Base-by-base conservation (phyloP, 2,113 vertebrate genomes). In the Chaetops frenatus region DNA sequence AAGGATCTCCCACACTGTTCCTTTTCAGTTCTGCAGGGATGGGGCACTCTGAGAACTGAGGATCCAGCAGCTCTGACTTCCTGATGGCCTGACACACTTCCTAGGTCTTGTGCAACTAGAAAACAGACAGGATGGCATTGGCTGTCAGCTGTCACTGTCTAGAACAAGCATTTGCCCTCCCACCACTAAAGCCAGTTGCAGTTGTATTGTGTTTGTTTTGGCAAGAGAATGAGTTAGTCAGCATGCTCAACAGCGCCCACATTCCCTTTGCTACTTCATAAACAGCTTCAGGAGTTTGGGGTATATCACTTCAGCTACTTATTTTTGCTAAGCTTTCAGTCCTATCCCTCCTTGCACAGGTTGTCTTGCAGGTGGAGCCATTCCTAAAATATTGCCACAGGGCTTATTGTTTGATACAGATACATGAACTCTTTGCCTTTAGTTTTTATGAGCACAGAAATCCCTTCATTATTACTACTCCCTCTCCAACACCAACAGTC, bases 31-130 rank as follows among this genome's bases (percentile, higher is more conserved):
- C 71, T 42, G 40, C 28, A 33, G 35, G 33, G 47, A 23, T 18
- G 9, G n/a, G 58, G 18, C 14, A 12, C 31, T 47, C 56, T 0
- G 4, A 35, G 28, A 74, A 15, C 17, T 15, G 38, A 53, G 25
- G 15, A 54, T 31, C 31, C 48, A 64, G 38, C 80, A 76, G 53
- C 33, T 81, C 23, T 16, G 7, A 15, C 27, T 69, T 51, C 36
- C 58, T 15, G 23, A 29, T 42, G 0, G 0, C 35, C 74, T 21
- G 17, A 47, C 31, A 45, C 15, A 13, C 11, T 58, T 45, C 25
- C 42, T 5, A 23, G 25, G 16, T 27, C 48, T 76, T 65, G 77
- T 35, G 50, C 77, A 92, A 73, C 12, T 11, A 35, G 40, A 15
- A 23, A 35, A 65, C 45, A 82, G 76, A 42, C 57, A 72, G 50